A percentile compares a stretch with the other conserved stretches of the same genome.
Conservation (phyloP, 1,140 invertebrate species). For the Drosophila pandora region DNA sequence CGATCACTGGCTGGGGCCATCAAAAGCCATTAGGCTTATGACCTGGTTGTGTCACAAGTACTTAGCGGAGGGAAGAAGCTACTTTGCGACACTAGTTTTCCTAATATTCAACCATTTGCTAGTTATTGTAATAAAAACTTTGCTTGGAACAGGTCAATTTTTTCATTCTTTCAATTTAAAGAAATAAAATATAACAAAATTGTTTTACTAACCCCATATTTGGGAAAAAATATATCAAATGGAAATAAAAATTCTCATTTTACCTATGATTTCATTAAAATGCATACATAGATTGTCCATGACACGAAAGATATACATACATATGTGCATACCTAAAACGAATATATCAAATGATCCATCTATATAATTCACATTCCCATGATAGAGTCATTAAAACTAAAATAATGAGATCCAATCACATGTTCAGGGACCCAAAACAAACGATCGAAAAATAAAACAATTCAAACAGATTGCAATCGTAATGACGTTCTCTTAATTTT, state of each 20-base stretch:
- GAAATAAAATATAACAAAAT: too few relatives aligned
- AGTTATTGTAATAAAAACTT: neutral
- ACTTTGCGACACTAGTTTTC: neutral
- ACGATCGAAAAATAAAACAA: neutral
- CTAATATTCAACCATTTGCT: neutral
- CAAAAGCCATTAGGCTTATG: constrained; percentile 28
- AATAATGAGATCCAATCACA: constrained; percentile 21
- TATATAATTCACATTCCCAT: constrained; percentile 15
- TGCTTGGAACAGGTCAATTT: too few relatives aligned
- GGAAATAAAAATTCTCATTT: too few relatives aligned
- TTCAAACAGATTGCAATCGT: constrained; percentile 36
- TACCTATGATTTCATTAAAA: too few relatives aligned
- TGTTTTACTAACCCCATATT: too few relatives aligned
- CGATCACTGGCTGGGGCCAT: constrained; percentile 28
- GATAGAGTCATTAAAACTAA: constrained; percentile 24
- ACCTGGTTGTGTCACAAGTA: constrained; percentile 19
- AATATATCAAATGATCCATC: constrained; percentile 4
- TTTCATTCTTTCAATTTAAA: too few relatives aligned
- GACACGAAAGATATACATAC: neutral
- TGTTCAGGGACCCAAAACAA: neutral
- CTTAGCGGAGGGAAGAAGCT: constrained; percentile 1
- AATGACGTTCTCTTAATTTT: constrained; percentile 19
- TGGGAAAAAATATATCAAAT: too few relatives aligned
- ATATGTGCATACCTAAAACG: neutral
- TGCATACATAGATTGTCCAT: neutral